Conservation (phyloP, 2,888 invertebrate species). For the Stenotaenia linearis region DNA sequence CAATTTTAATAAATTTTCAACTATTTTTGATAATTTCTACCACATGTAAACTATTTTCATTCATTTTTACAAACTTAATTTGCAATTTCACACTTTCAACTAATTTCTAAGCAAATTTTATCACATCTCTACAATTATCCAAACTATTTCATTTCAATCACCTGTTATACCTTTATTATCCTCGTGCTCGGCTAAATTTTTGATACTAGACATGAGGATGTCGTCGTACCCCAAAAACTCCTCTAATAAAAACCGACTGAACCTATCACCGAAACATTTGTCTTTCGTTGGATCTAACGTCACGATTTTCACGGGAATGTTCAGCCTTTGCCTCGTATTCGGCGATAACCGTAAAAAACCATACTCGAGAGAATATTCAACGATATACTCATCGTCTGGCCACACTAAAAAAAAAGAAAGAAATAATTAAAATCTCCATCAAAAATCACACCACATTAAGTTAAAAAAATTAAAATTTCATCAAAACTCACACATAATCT, state of each 20-base stretch:
- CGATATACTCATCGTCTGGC: constrained; percentile 87
- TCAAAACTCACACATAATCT: no score
- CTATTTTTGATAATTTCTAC: no score
- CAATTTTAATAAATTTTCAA: no score
- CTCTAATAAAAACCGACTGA: constrained; percentile 82
- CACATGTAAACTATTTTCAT: no score
- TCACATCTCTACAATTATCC: no score
- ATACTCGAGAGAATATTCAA: constrained; percentile 96
- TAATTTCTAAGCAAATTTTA: no score
- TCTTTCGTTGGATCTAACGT: constrained; percentile 74
- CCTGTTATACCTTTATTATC: constrained; percentile 98
- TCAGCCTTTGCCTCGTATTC: constrained; percentile 73
- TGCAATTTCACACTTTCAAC: no score
- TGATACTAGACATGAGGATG: constrained; percentile 91
- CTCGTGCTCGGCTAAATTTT: constrained; percentile 89
- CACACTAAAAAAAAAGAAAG: constrained; percentile 50
- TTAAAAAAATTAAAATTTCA: no score
- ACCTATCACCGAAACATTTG: constrained; percentile 87
- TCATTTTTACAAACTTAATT: no score
- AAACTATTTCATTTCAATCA: not conserved
- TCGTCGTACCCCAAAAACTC: constrained; percentile 96
- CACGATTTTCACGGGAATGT: constrained; percentile 71
- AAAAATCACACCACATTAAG: no score
- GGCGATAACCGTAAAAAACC: constrained; percentile 88
- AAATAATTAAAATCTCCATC: no score